Percentiles rank a stretch among this genome's conserved stretches.
phyloP scores from a whole-genome alignment of 2,113 vertebrate genomes.

The Nycticryphes semicollaris region DNA sequence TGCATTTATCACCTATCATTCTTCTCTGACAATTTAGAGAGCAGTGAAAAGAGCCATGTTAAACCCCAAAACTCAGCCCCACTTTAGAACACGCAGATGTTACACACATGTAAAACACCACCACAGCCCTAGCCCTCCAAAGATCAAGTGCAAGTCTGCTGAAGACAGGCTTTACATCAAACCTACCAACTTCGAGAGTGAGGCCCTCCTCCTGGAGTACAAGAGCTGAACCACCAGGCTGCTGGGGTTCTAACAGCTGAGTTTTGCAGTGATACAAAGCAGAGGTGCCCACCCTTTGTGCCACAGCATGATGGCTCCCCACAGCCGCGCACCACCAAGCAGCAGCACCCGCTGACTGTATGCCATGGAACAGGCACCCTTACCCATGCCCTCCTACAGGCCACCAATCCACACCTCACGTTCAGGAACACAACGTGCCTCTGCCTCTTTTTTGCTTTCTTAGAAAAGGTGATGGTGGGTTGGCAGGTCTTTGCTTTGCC shows the following conservation, averaged over 20 bases:
- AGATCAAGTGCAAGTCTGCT: background rate
- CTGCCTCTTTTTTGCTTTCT: background rate
- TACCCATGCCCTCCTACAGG: background rate
- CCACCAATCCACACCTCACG: accelerated
- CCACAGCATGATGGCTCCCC: background rate
- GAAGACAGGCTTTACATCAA: background rate
- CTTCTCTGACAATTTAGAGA: background rate
- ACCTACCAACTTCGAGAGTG: background rate
- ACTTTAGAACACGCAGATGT: background rate
- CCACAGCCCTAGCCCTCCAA: background rate
- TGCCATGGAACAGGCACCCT: accelerated
- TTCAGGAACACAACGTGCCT: background rate
- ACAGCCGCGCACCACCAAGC: background rate
- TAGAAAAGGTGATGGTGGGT: background rate
- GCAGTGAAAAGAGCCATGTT: background rate
- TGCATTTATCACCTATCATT: background rate
- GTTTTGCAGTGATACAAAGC: background rate
- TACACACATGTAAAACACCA: background rate
- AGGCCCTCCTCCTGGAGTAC: background rate
- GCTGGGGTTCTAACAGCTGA: background rate
- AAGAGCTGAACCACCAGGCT: background rate
- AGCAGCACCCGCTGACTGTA: no score
- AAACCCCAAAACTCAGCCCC: background rate
- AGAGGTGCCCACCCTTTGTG: no score
- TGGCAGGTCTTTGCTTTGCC: background rate